Evolutionary conservation across 2,888 invertebrate species (phyloP).

Genomic region (Drosophila monieri): DNA sequence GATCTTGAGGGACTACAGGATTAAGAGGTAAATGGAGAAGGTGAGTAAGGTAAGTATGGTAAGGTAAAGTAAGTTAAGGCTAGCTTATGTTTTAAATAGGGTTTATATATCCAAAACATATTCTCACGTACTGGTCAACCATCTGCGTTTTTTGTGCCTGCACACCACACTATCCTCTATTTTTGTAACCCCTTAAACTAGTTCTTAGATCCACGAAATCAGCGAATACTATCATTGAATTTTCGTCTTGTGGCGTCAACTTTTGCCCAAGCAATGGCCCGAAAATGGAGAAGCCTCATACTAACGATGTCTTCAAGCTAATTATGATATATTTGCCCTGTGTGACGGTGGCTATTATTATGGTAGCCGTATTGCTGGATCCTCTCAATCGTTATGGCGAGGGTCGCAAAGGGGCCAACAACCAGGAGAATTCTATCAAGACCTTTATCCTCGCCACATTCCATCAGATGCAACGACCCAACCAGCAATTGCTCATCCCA

Average conservation of each 20-base stretch:
- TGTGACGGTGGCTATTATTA: background rate
- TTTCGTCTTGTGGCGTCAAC: background rate
- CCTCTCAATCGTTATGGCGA: background rate
- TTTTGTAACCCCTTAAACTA: background rate
- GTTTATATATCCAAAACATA: background rate
- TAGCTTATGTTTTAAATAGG: background rate
- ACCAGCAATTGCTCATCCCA: background rate
- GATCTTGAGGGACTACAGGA: background rate
- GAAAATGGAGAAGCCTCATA: background rate
- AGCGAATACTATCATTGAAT: background rate
- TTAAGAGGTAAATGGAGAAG: background rate
- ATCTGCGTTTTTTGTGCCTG: background rate
- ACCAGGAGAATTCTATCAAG: background rate
- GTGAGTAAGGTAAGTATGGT: background rate
- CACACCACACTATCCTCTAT: background rate
- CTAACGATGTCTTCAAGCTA: background rate
- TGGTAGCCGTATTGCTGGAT: background rate
- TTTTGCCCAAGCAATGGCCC: background rate
- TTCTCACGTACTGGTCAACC: background rate
- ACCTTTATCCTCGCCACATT: background rate
- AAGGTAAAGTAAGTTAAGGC: background rate
- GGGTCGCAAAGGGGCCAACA: background rate
- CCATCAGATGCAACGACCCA: background rate
- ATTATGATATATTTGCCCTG: background rate
- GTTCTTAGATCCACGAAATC: background rate